phyloP scores from a whole-genome alignment of 2,888 invertebrate species.

The Tiliacea citrago region DNA sequence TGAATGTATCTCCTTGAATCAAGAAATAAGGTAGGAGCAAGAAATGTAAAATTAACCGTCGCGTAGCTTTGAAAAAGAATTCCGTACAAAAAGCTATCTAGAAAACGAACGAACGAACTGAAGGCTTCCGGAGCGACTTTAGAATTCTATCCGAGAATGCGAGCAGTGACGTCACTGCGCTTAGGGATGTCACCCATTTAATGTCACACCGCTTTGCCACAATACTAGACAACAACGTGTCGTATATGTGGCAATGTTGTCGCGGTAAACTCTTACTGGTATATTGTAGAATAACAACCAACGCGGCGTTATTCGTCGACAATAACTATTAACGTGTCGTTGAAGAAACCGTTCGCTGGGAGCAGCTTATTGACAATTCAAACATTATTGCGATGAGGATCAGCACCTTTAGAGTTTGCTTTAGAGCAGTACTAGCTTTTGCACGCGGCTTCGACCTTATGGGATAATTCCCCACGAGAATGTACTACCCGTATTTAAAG shows the following conservation, averaged over 20 bases:
- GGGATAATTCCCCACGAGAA: too few relatives aligned
- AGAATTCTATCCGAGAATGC: slow-evolving; percentile 42
- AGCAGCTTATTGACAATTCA: neutral
- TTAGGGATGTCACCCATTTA: slow-evolving; percentile 38
- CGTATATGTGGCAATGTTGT: neutral
- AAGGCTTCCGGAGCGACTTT: slow-evolving; percentile 43
- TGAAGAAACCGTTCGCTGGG: neutral
- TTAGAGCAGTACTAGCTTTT: too few relatives aligned
- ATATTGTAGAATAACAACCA: neutral
- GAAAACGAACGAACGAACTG: slow-evolving; percentile 49
- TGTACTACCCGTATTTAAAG: too few relatives aligned
- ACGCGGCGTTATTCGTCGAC: slow-evolving; percentile 1
- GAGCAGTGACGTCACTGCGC: slow-evolving; percentile 28
- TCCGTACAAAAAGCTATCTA: slow-evolving; percentile 43
- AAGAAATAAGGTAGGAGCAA: slow-evolving; percentile 15
- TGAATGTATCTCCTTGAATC: slow-evolving; percentile 3
- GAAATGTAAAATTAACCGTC: slow-evolving; percentile 33
- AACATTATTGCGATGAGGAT: neutral
- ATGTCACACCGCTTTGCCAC: slow-evolving; percentile 20
- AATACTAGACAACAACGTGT: slow-evolving; percentile 19
- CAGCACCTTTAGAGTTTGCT: too few relatives aligned
- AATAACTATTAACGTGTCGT: slow-evolving; percentile 1
- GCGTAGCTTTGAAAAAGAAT: slow-evolving; percentile 15
- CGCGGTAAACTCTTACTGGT: neutral
- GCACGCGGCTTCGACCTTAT: too few relatives aligned